A percentile compares a stretch with the other conserved stretches of the same genome.
These are phyloP conservation scores for Tillus elongatus DNA, from an alignment of 2,888 invertebrate species.

Conservation along the genomic window DNA sequence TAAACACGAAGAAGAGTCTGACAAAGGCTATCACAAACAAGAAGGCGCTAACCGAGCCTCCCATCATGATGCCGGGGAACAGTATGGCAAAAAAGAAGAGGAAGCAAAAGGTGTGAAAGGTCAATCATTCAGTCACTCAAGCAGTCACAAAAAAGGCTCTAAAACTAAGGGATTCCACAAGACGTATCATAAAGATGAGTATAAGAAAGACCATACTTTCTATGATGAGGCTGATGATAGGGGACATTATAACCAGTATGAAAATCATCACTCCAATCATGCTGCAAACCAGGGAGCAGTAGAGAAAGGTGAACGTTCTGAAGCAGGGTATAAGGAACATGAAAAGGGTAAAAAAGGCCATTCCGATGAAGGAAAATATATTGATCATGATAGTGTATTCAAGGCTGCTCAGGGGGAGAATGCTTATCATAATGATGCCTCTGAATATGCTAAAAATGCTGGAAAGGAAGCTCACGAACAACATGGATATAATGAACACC, in stretches of 20 bases:
- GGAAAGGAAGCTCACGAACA: slow-evolving; percentile 44
- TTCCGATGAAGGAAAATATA: slow-evolving; percentile 45
- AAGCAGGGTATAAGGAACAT: slow-evolving; percentile 46
- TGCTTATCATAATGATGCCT: slow-evolving; percentile 47
- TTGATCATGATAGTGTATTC: slow-evolving; percentile 45
- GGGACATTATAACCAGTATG: slow-evolving; percentile 58
- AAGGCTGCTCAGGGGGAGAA: slow-evolving; percentile 50
- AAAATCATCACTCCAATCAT: slow-evolving; percentile 48
- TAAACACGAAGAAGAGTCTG: slow-evolving; percentile 46
- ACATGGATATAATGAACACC: slow-evolving; percentile 16
- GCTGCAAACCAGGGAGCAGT: slow-evolving; percentile 48
- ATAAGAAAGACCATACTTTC: slow-evolving; percentile 67
- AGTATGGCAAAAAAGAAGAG: slow-evolving; percentile 49
- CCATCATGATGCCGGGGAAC: slow-evolving; percentile 47
- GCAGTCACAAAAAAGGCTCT: slow-evolving; percentile 56
- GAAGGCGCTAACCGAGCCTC: slow-evolving; percentile 48
- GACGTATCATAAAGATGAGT: slow-evolving; percentile 67
- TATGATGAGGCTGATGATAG: slow-evolving; percentile 62
- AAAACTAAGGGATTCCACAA: slow-evolving; percentile 62
- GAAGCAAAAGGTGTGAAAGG: slow-evolving; percentile 48
- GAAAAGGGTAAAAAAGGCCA: slow-evolving; percentile 50
- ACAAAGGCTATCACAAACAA: slow-evolving; percentile 47
- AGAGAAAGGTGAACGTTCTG: slow-evolving; percentile 48
- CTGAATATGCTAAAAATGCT: slow-evolving; percentile 48
- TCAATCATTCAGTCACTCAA: slow-evolving; percentile 49